These are phyloP conservation scores for Petrosia ficiformis DNA, from an alignment of 37 sponge, comb jelly and placozoan species.

Conservation along the genomic window DNA sequence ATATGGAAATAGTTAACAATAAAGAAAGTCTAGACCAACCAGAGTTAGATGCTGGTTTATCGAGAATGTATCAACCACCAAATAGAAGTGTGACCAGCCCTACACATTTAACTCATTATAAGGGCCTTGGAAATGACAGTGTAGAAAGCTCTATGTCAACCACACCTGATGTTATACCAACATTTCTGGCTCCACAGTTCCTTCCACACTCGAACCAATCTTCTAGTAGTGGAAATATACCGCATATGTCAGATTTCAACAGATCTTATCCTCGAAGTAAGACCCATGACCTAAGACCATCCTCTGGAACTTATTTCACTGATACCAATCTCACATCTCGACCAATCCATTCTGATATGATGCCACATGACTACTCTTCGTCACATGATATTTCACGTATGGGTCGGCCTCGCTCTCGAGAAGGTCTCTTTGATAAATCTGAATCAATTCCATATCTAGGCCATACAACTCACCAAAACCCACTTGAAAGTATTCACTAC, in stretches of 20 bases:
- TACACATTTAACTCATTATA: too few species aligned
- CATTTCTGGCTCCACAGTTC: background rate
- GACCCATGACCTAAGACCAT: background rate
- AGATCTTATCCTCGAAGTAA: background rate
- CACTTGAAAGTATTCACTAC: background rate
- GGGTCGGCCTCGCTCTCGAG: background rate
- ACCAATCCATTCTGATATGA: background rate
- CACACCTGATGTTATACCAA: constrained; percentile 2
- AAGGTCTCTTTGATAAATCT: background rate
- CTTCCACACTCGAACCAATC: background rate
- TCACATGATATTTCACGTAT: background rate
- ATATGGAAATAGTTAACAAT: background rate
- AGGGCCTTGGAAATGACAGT: constrained; percentile 1
- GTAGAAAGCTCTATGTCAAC: background rate
- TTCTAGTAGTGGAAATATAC: background rate
- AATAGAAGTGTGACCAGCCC: background rate
- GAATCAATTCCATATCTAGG: background rate
- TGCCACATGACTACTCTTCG: background rate
- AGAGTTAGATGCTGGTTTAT: background rate
- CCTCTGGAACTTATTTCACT: background rate
- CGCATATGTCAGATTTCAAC: background rate
- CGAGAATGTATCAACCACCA: background rate
- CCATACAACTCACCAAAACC: background rate
- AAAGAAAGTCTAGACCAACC: background rate
- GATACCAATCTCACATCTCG: background rate